Evolutionary conservation across 2,888 invertebrate genomes (phyloP).

Genomic region (Helleia helle): DNA sequence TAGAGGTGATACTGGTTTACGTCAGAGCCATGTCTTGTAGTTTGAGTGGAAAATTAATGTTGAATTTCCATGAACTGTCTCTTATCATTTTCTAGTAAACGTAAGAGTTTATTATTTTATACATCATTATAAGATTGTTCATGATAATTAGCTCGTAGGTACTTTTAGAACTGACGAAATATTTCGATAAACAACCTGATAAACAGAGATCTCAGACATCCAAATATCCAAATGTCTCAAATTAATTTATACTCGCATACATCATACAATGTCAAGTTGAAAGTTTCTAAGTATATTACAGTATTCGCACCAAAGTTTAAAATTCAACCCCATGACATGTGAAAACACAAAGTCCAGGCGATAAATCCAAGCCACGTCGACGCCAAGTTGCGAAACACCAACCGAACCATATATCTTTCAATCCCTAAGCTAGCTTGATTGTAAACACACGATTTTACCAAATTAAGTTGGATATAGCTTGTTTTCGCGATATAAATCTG

Average conservation of each 20-base stretch:
- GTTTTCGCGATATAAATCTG: constrained; percentile 17
- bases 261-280: neutral
- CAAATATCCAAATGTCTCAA: neutral
- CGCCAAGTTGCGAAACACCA: constrained; percentile 54
- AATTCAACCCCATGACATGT: constrained; percentile 45
- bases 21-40: too few species aligned
- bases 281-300: constrained; percentile 11
- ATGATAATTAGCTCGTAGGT: too few species aligned
- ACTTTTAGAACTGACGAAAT: too few species aligned
- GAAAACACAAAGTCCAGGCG: constrained; percentile 59
- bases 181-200: too few species aligned
- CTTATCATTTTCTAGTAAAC: too few species aligned
- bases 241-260: neutral
- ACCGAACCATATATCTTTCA: constrained; percentile 61
- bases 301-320: constrained; percentile 21
- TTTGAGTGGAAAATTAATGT: too few species aligned
- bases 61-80: too few species aligned
- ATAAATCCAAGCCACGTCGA: constrained; percentile 65
- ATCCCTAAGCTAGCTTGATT: constrained; percentile 30
- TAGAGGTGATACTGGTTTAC: too few species aligned
- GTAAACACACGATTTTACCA: constrained; percentile 23
- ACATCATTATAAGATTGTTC: too few species aligned
- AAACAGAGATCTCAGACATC: too few species aligned
- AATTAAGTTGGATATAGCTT: constrained; percentile 22
- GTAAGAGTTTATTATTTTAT: too few species aligned